Percentiles rank a stretch among this genome's conserved stretches.
phyloP scores from a whole-genome alignment of 2,113 vertebrate species.

The Rhinopomastus cyanomelas region DNA sequence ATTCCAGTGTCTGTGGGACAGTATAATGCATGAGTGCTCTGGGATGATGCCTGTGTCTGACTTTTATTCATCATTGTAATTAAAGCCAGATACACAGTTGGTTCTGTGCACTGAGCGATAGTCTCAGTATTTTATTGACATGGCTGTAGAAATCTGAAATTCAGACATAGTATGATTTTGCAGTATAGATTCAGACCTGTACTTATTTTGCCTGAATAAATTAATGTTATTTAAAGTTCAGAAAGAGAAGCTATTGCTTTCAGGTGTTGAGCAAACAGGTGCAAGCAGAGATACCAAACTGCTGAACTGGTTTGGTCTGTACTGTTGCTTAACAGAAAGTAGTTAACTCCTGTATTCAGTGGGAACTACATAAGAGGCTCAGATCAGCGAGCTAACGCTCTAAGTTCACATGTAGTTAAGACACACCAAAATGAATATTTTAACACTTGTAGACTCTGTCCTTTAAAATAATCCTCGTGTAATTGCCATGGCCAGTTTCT shows the following conservation, averaged over 20 bases:
- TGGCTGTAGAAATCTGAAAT: background rate
- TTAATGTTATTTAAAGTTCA: background rate
- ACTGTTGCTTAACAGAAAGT: background rate
- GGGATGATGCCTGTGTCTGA: conserved; percentile 22
- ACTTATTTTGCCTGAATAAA: conserved; percentile 20
- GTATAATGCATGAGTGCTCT: conserved; percentile 37
- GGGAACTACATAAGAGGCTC: background rate
- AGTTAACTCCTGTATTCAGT: background rate
- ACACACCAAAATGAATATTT: background rate
- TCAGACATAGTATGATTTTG: background rate
- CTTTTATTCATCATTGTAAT: conserved; percentile 45
- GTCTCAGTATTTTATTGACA: conserved; percentile 9
- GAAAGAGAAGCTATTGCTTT: background rate
- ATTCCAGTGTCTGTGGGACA: conserved; percentile 27
- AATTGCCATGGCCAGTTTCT: background rate
- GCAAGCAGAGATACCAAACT: background rate
- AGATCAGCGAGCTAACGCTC: background rate
- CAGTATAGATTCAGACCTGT: background rate
- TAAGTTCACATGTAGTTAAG: background rate
- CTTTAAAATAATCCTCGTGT: background rate
- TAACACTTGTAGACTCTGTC: background rate
- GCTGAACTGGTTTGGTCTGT: conserved; percentile 46
- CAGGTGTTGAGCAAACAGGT: background rate
- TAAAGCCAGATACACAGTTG: conserved; percentile 46
- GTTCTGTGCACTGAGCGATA: background rate